A percentile compares a stretch with the other conserved stretches of the same genome.
Conservation (phyloP, 2,113 vertebrate genomes). For the Electrona antarctica region DNA sequence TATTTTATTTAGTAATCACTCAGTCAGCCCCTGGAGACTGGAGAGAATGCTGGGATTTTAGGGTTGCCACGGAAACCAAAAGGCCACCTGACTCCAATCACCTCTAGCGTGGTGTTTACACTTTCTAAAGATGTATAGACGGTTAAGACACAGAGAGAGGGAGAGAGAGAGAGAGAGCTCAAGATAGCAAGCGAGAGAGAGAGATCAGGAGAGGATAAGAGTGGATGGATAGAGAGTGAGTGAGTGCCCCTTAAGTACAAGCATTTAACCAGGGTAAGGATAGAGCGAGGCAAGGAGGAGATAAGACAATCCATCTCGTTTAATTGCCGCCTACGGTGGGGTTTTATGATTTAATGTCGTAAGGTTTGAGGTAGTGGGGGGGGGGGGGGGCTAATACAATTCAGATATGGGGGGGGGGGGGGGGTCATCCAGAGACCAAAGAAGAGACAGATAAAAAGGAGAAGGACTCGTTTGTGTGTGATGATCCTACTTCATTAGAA, state of each 20-base stretch:
- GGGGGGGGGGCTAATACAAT: background rate
- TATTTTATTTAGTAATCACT: conserved; percentile 64
- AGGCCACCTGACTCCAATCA: conserved; percentile 73
- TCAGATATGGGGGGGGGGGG: background rate
- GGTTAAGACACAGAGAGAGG: conserved; percentile 24
- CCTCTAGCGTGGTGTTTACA: conserved; percentile 66
- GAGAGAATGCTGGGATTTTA: conserved; percentile 56
- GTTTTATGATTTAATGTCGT: background rate
- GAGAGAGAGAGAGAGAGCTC: background rate
- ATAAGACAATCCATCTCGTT: conserved; percentile 10
- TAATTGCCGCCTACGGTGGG: background rate
- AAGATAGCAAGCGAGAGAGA: background rate
- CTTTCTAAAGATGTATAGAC: conserved; percentile 32
- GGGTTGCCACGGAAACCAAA: conserved; percentile 62
- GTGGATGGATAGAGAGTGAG: conserved; percentile 6
- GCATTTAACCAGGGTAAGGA: conserved; percentile 33
- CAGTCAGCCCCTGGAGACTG: conserved; percentile 54
- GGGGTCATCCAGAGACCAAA: background rate
- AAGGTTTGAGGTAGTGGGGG: background rate
- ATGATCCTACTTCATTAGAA: background rate
- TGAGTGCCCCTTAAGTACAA: conserved; percentile 3
- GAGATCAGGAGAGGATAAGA: conserved; percentile 14
- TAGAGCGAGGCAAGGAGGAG: background rate
- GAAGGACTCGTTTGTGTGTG: background rate
- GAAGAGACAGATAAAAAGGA: background rate